These are phyloP conservation scores for Paelopatides confundens DNA, from an alignment of 53 echinoderm and acorn worm genomes.

Conservation along the genomic window DNA sequence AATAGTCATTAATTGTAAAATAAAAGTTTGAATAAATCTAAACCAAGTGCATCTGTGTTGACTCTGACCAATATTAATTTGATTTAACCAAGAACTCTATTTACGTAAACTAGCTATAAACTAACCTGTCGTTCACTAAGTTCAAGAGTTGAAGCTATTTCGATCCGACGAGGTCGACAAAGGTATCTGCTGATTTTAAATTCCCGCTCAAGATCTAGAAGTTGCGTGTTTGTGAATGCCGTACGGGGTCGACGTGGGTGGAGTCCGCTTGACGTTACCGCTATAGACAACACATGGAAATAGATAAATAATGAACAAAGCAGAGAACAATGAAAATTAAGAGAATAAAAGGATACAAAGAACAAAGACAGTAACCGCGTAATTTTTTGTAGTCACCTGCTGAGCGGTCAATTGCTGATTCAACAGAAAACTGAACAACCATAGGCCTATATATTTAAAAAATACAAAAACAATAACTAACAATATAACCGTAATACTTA, in stretches of 20 bases:
- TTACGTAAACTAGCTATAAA: not conserved
- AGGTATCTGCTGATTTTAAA: conserved; percentile 90
- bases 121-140: conserved; percentile 85
- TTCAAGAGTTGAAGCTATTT: conserved; percentile 88
- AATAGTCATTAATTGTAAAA: too few relatives aligned
- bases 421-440: not conserved
- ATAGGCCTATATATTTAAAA: not conserved
- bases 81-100: not conserved
- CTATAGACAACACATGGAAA: not conserved
- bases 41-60: not conserved
- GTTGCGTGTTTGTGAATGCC: conserved; percentile 94
- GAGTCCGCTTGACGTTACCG: conserved; percentile 28
- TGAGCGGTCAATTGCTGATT: not conserved
- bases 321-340: not conserved
- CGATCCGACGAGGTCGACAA: conserved; percentile 90
- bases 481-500: too few relatives aligned
- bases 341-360: not conserved
- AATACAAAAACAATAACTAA: not conserved
- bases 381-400: not conserved
- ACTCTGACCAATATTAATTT: not conserved
- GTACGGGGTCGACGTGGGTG: conserved; percentile 78
- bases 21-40: too few relatives aligned
- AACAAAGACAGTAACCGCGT: not conserved
- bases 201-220: conserved; percentile 89
- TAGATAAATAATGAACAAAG: not conserved